A percentile compares a stretch with the other conserved stretches of the same genome.
Evolutionary conservation across 2,888 invertebrate genomes (phyloP).

Genomic region (Cephalotes varians): DNA sequence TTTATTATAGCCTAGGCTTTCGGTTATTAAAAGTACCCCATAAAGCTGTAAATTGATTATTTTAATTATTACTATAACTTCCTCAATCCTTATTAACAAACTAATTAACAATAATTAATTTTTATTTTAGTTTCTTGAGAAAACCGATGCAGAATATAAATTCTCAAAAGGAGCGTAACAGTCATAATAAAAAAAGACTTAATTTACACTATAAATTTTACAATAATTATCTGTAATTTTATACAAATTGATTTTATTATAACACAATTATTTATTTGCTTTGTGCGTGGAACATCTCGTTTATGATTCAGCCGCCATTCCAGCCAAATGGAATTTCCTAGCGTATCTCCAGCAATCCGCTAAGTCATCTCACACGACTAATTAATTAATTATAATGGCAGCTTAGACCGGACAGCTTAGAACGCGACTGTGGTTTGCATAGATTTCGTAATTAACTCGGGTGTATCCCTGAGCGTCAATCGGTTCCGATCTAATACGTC

Average conservation of each 20-base stretch:
- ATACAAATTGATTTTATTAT: background rate
- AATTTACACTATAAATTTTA: background rate
- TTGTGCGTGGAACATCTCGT: constrained; percentile 1
- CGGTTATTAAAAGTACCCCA: constrained; percentile 80
- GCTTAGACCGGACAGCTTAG: constrained; percentile 64
- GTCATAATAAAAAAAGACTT: background rate
- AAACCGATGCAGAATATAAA: background rate
- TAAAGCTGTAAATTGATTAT: constrained; percentile 60
- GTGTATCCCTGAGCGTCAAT: constrained; percentile 75
- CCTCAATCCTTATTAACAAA: background rate
- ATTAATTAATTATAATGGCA: constrained; percentile 79
- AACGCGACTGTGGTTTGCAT: constrained; percentile 67
- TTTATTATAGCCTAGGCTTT: constrained; percentile 81
- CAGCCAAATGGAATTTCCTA: constrained; percentile 54
- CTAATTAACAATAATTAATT: background rate
- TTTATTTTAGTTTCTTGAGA: background rate
- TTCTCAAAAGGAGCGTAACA: background rate
- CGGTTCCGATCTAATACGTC: constrained; percentile 72
- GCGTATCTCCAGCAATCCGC: constrained; percentile 61
- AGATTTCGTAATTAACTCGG: constrained; percentile 75
- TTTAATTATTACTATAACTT: constrained; percentile 8
- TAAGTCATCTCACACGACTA: constrained; percentile 72
- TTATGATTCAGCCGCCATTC: constrained; percentile 27
- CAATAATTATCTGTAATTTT: constrained; percentile 5
- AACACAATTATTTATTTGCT: constrained; percentile 17